Percentiles rank a stretch among this genome's conserved stretches.
phyloP scores from a whole-genome alignment of 2,888 invertebrate species.

The Tanypteryx hageni region DNA sequence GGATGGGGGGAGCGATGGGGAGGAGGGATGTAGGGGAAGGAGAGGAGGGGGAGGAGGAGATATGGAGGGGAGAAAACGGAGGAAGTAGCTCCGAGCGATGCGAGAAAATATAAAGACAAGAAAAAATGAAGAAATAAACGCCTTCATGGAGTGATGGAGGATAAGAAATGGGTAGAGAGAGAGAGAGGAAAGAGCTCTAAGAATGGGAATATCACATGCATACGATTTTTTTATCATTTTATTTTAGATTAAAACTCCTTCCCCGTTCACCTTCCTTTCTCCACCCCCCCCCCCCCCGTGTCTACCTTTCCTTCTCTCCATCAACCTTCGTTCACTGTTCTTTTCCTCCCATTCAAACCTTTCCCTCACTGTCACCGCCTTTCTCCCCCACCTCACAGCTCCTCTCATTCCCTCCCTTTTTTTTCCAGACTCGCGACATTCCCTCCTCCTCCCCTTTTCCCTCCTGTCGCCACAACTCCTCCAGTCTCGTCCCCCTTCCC shows the following conservation, averaged over 20 bases:
- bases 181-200: not conserved
- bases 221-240: constrained; percentile 29
- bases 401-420: not conserved
- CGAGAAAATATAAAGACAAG: constrained; percentile 2
- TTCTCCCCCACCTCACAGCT: not conserved
- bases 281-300: not conserved
- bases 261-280: not conserved
- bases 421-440: constrained; percentile 8
- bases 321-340: not conserved
- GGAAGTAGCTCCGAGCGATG: not conserved
- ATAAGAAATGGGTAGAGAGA: not conserved
- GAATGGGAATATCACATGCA: constrained; percentile 42
- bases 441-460: not conserved
- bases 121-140: constrained; percentile 26
- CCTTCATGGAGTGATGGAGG: not conserved
- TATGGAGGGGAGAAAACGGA: not conserved
- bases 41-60: not conserved
- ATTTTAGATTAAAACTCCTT: not conserved
- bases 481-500: not conserved
- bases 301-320: not conserved
- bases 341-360: not conserved
- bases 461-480: not conserved
- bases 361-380: not conserved
- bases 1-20: too few species aligned
- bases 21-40: not conserved